Evolutionary conservation across 1,140 invertebrate species (phyloP), one percentile per base, ranked within the genome.

Genomic region (Cyrtorhinus lividipennis): DNA sequence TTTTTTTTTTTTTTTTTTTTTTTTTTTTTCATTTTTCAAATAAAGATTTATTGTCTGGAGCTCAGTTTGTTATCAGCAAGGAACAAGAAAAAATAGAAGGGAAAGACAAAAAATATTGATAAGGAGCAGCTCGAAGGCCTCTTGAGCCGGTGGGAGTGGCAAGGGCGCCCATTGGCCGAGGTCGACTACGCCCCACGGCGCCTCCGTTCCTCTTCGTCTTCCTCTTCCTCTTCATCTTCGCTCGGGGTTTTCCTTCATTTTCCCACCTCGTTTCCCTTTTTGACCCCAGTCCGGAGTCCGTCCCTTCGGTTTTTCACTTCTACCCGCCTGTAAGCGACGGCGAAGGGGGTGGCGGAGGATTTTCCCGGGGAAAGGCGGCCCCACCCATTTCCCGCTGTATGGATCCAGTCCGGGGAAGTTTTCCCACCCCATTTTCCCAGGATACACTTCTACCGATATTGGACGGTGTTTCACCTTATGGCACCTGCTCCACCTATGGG

Each of bases 211-310:
- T n/a, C 18, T 22, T 56, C 48, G 18, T 56, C 38, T 27, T 27
- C 59, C 20, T 27, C 26, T 60, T 27, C 20, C 1, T 62, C 53
- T 23, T 62, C 25, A 25, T 56, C 53, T 62, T 62, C 26, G 61
- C 46, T 24, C 22, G 61, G 25, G 38, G 22, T 61, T 27, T 56
- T 18, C n/a, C 53, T n/a, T 18, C 53, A 18, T 18, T 18, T 24
- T 56, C 53, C 23, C 23, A 10, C 53, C 53, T n/a, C 53, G 5
- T 38, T 38, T 38, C 30, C 30, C n/a, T n/a, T n/a, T n/a, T n/a
- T n/a, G n/a, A n/a, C n/a, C n/a, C n/a, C n/a, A n/a, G n/a, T n/a
- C n/a, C n/a, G n/a, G n/a, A n/a, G n/a, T n/a, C n/a, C n/a, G n/a
- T n/a, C n/a, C n/a, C n/a, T n/a, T n/a, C n/a, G n/a, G n/a, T n/a